These are phyloP conservation scores for Alviniconcha strummeri DNA, from an alignment of 2,888 invertebrate genomes.

Conservation along the genomic window DNA sequence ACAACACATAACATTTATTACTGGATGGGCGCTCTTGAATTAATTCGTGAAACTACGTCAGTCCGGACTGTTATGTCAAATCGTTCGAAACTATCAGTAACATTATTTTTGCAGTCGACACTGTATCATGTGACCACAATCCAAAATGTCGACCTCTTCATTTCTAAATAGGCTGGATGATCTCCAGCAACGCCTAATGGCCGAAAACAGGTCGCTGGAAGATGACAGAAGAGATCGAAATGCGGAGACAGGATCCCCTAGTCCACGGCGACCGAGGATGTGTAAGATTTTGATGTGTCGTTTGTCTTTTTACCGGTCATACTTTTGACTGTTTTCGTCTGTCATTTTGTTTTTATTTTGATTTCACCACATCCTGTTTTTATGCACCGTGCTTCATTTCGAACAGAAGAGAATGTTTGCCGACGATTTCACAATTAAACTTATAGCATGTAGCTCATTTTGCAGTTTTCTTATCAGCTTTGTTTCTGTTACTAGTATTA, in stretches of 20 bases:
- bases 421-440: too few relatives aligned
- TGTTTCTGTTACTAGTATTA: too few relatives aligned
- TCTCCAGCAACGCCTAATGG: conserved; percentile 86
- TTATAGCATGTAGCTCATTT: too few relatives aligned
- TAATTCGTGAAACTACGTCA: too few relatives aligned
- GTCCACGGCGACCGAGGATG: conserved; percentile 79
- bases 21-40: too few relatives aligned
- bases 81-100: background rate
- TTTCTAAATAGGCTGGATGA: conserved; percentile 81
- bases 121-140: conserved; percentile 40
- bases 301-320: background rate
- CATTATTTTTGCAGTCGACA: conserved; percentile 9
- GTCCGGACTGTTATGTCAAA: too few relatives aligned
- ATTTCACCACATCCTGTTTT: conserved; percentile 21
- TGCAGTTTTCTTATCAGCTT: too few relatives aligned
- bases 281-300: conserved; percentile 76
- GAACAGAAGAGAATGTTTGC: too few relatives aligned
- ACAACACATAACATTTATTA: too few relatives aligned
- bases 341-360: conserved; percentile 26
- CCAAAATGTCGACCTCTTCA: conserved; percentile 37
- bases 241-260: conserved; percentile 48
- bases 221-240: conserved; percentile 75
- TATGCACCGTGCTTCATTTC: background rate
- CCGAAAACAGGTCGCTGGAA: conserved; percentile 80
- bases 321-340: background rate